A percentile compares a stretch with the other conserved stretches of the same genome.
Conservation (phyloP, 2,888 invertebrate genomes). For the Camptogramma bilineatum region DNA sequence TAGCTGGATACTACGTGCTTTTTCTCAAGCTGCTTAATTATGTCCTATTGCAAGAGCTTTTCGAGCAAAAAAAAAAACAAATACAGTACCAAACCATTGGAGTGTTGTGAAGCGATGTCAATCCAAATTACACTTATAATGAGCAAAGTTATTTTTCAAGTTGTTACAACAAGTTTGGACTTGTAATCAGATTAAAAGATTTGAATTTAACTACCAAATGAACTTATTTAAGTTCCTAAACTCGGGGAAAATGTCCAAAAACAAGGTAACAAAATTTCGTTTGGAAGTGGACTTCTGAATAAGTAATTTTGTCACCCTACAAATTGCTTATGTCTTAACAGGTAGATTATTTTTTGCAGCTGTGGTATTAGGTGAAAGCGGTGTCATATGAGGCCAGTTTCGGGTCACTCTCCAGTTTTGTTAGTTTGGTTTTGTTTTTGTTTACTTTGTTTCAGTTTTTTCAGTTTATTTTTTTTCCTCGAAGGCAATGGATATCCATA, state of each 20-base stretch:
- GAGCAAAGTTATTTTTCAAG: constrained; percentile 42
- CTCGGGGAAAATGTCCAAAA: constrained; percentile 26
- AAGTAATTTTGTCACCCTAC: constrained; percentile 21
- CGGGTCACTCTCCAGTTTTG: too few species aligned
- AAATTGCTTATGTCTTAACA: constrained; percentile 4
- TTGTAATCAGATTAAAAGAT: constrained; percentile 42
- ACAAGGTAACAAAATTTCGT: constrained; percentile 27
- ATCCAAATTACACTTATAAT: constrained; percentile 40
- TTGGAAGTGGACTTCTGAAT: constrained; percentile 21
- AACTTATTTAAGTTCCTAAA: constrained; percentile 39
- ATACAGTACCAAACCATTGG: constrained; percentile 4
- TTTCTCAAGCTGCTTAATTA: too few species aligned
- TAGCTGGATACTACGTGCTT: too few species aligned
- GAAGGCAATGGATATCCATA: too few species aligned
- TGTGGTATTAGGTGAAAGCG: not conserved
- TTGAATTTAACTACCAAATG: constrained; percentile 41
- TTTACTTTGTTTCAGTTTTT: too few species aligned
- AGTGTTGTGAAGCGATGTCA: constrained; percentile 35
- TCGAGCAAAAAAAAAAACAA: too few species aligned
- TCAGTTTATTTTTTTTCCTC: too few species aligned
- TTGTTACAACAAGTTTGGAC: constrained; percentile 32
- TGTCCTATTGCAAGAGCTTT: too few species aligned
- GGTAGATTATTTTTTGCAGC: not conserved
- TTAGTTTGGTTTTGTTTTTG: too few species aligned
- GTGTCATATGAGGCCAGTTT: not conserved